Base-by-base conservation (phyloP, 2,888 invertebrate genomes). In the Slavum lentiscoides region DNA sequence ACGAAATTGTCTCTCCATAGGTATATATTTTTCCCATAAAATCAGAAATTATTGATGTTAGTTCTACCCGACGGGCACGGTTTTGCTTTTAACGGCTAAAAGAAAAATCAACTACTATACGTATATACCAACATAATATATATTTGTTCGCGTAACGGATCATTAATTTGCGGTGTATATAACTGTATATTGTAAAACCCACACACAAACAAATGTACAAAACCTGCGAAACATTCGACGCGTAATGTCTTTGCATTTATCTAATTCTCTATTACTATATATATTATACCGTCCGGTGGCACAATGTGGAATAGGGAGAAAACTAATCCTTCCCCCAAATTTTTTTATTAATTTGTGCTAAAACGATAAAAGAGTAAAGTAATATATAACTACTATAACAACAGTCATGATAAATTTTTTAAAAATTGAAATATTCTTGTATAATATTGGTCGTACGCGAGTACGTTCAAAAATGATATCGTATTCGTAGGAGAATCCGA, bases 71-170 rank as follows among this genome's bases (percentile, higher is more conserved):
- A 55, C 70, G n/a, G 23, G 62, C 73, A n/a, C 8, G 30, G 62
- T 62, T 73, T 19, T n/a, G 73, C 61, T 74, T 74, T 73, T 73
- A 73, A 61, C 43, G 23, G 30, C 43, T 13, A 49, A n/a, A 11
- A 74, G n/a, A 53, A 21, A 3, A 19, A 58, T 19, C 61, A 73
- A 61, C 43, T 43, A 43, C 43, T 9, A 9, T 7, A 39, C 39
- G 11, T 13, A 49, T 11, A 43, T 43, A 43, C 7, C 43, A 9
- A 61, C 61, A 73, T 17, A 73, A 61, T 13, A 43, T 23, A 62
- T 62, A 49, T 61, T 62, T 49, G 62, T 49, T 4, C 19, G 53
- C 30, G 62, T 74, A 74, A 62, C 62, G 62, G 62, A 62, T 49
- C 73, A 74, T 74, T 62, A 74, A 74, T 62, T 59, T 62, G 30